phyloP scores from a whole-genome alignment of 2,888 invertebrate species.

The Cloeon dipterum region DNA sequence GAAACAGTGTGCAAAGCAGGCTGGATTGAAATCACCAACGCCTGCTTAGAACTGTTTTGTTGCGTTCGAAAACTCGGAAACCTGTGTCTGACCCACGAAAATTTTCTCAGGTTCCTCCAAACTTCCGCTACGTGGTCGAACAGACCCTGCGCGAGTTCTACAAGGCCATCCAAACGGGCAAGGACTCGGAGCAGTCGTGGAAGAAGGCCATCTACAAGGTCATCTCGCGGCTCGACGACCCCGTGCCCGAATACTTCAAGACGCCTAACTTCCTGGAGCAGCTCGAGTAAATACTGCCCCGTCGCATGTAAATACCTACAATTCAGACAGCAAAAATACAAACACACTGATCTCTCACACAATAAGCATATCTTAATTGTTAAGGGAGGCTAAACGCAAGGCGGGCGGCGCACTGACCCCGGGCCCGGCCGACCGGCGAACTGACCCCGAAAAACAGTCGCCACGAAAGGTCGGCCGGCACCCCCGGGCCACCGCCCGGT shows the following conservation, averaged over 20 bases:
- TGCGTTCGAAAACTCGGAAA: too few relatives aligned
- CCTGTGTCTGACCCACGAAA: too few relatives aligned
- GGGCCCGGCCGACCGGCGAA: too few relatives aligned
- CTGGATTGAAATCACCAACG: too few relatives aligned
- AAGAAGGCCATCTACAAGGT: slow-evolving; percentile 99
- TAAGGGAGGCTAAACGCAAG: not conserved
- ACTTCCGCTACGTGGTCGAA: slow-evolving; percentile 93
- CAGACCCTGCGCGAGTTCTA: slow-evolving; percentile 97
- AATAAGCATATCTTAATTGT: not conserved
- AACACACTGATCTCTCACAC: not conserved
- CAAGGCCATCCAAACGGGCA: slow-evolving; percentile 89
- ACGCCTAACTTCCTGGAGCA: slow-evolving; percentile 98
- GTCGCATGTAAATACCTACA: too few relatives aligned
- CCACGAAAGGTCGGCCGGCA: too few relatives aligned
- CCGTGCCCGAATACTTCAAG: slow-evolving; percentile 98
- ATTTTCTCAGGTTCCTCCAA: slow-evolving; percentile 75
- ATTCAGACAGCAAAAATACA: not conserved
- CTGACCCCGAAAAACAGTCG: too few relatives aligned
- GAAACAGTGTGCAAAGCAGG: too few relatives aligned
- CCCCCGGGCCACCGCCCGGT: too few relatives aligned
- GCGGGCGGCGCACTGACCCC: too few relatives aligned
- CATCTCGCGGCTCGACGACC: slow-evolving; percentile 96
- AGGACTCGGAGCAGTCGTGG: slow-evolving; percentile 98
- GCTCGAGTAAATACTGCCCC: slow-evolving; percentile 56
- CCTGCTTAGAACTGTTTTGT: too few relatives aligned